Evolutionary conservation across 2,888 invertebrate species (phyloP).

Genomic region (Andrena camellia): DNA sequence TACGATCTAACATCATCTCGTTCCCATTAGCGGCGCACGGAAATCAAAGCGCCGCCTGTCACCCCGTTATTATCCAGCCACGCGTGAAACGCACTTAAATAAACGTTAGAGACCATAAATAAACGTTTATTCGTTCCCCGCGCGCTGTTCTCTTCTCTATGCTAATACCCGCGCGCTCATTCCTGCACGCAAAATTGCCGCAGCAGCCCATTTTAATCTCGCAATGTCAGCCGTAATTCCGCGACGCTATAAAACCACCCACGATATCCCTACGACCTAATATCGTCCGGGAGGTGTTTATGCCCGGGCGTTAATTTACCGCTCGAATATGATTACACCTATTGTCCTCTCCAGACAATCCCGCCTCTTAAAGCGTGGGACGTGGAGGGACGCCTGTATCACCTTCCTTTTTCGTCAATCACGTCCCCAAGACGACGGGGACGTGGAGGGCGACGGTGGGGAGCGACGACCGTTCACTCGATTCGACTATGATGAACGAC

Average conservation of each 20-base stretch:
- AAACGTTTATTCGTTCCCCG: slow-evolving; percentile 53
- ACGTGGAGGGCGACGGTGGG: background rate
- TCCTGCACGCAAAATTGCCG: slow-evolving; percentile 63
- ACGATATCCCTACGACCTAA: slow-evolving; percentile 58
- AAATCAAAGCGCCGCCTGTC: slow-evolving; percentile 9
- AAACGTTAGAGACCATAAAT: slow-evolving; percentile 62
- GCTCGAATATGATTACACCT: slow-evolving; percentile 55
- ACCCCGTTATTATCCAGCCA: slow-evolving; percentile 22
- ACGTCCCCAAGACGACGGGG: background rate
- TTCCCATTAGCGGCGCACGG: too few species aligned
- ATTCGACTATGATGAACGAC: slow-evolving; percentile 68
- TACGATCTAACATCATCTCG: too few species aligned
- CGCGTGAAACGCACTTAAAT: slow-evolving; percentile 46
- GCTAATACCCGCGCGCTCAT: slow-evolving; percentile 59
- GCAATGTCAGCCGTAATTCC: slow-evolving; percentile 66
- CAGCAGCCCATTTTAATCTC: slow-evolving; percentile 66
- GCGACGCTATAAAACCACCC: slow-evolving; percentile 58
- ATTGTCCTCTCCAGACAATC: slow-evolving; percentile 33
- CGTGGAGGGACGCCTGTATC: slow-evolving; percentile 7
- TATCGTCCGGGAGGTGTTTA: slow-evolving; percentile 60
- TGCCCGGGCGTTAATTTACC: slow-evolving; percentile 54
- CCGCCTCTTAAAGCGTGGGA: slow-evolving; percentile 7
- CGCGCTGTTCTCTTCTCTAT: slow-evolving; percentile 52
- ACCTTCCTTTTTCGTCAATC: slow-evolving; percentile 31
- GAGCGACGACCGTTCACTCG: slow-evolving; percentile 45